Base-by-base conservation (phyloP, 2,797 vertebrate genomes). In the Chrysocyon brachyurus region DNA sequence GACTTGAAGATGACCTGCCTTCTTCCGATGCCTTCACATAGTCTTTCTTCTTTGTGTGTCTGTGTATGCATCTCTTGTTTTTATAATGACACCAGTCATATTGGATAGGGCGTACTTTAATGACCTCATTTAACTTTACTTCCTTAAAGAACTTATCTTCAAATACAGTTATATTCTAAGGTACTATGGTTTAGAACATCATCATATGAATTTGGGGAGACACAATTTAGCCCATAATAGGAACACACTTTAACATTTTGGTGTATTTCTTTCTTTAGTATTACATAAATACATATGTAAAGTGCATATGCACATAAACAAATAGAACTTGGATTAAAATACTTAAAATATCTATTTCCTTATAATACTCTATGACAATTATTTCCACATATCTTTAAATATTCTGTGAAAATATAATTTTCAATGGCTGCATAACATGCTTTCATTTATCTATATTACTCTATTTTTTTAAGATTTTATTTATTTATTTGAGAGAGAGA, bases 401-500 rank as follows among this genome's bases (percentile, higher is more conserved):
- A 95, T 31, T 79, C 52, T 88, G 7, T 95, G 36, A 84, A 96
- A 93, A 54, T 16, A 66, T 79, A 16, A 52, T n/a, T 90, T 90
- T 91, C 68, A 19, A 90, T 73, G 49, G 22, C 61, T 83, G 4
- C 3, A 70, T 68, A 91, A 61, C 75, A 72, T 84, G 31, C 11
- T 87, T 24, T 87, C 19, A 24, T 28, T 46, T 54, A 66, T 12
- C 31, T 70, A n/a, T 49, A 61, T 19, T 2, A 46, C 40, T 46
- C 40, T 46, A 8, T 46, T 46, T 46, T 46, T 46, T 46, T 46
- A 46, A 46, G 40, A 46, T 46, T 46, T 46, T 46, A 46, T 46
- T 46, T 46, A 46, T 46, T 46, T 46, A 46, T 46, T 46, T 46
- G 40, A 46, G 40, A 46, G 40, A 46, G 40, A 46, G 40, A 46